These are phyloP conservation scores for Darevskia mixta DNA, from an alignment of 2,797 vertebrate species.

Conservation along the genomic window DNA sequence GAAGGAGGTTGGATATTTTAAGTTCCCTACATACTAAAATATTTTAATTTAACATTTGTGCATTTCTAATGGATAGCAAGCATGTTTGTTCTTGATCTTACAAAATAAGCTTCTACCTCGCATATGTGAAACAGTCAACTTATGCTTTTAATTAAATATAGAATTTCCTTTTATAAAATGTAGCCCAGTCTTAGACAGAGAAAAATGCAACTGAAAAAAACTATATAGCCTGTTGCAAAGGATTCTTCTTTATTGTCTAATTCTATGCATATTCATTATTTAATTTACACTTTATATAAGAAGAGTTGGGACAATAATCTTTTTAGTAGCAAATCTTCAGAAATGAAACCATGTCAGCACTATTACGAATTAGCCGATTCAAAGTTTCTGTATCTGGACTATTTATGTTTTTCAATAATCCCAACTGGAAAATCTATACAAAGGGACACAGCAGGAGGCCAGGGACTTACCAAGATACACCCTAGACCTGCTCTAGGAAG, in stretches of 20 bases:
- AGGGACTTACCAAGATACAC: neutral
- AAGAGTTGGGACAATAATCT: neutral
- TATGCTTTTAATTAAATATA: slow-evolving; percentile 4
- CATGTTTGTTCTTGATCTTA: slow-evolving; percentile 17
- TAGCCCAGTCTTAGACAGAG: neutral
- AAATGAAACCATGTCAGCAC: neutral
- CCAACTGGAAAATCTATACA: neutral
- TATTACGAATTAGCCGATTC: neutral
- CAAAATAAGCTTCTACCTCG: neutral
- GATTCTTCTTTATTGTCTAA: neutral
- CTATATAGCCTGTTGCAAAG: neutral
- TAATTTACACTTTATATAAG: neutral
- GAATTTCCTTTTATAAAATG: neutral
- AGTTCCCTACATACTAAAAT: neutral
- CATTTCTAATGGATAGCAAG: neutral
- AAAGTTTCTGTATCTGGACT: neutral
- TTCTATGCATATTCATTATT: neutral
- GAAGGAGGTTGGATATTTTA: slow-evolving; percentile 88
- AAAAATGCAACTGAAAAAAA: neutral
- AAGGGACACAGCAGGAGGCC: neutral
- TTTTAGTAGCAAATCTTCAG: neutral
- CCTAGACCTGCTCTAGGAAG: neutral
- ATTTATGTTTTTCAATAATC: neutral
- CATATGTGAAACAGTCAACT: neutral
- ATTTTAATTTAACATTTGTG: neutral